Percentiles rank a stretch among this genome's conserved stretches.
Conservation (phyloP, 2,888 invertebrate genomes). For the Trachelus tabidus region DNA sequence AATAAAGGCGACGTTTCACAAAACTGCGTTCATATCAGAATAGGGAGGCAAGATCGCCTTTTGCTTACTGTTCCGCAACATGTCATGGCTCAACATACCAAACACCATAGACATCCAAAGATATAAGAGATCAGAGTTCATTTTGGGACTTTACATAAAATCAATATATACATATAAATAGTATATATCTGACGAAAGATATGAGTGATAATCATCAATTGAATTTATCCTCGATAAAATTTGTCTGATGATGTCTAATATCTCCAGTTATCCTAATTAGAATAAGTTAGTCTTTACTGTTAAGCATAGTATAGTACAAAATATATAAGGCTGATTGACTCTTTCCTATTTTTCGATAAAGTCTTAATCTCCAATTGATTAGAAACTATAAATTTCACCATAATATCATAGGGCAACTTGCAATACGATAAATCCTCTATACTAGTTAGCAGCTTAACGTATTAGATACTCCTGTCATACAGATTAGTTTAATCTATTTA, state of each 20-base stretch:
- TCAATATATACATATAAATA: background rate
- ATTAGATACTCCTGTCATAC: background rate
- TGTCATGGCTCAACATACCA: slow-evolving; percentile 27
- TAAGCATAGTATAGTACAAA: background rate
- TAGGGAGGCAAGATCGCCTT: background rate
- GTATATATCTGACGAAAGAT: too few relatives aligned
- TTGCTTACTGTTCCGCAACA: slow-evolving; percentile 25
- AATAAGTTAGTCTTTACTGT: background rate
- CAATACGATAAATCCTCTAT: background rate
- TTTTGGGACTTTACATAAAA: background rate
- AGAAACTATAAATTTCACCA: too few relatives aligned
- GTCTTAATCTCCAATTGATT: too few relatives aligned
- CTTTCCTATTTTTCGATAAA: background rate
- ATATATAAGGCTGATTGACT: background rate
- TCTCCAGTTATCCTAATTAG: background rate
- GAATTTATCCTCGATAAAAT: background rate
- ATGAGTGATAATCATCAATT: background rate
- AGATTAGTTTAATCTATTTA: background rate
- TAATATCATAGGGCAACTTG: too few relatives aligned
- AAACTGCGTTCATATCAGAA: slow-evolving; percentile 24
- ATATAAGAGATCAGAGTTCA: background rate
- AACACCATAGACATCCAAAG: background rate
- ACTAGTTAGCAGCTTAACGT: background rate
- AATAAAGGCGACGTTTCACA: slow-evolving; percentile 30
- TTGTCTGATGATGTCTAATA: background rate